Conservation (phyloP, 2,888 invertebrate species). For the Ochlodes sylvanus region DNA sequence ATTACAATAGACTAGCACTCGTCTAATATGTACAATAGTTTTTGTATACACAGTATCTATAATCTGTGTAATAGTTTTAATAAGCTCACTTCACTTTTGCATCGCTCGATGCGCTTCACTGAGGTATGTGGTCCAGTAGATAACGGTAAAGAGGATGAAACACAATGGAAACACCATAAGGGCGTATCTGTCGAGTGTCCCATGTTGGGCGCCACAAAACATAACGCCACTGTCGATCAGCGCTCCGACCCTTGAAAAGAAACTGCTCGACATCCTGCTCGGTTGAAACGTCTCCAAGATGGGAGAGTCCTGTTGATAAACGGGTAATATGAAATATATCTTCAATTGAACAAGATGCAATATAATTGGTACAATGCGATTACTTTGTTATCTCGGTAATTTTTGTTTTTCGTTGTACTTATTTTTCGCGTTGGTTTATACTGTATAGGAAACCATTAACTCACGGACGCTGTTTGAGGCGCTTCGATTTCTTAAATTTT, state of each 20-base stretch:
- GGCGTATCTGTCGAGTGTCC: constrained; percentile 85
- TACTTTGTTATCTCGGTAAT: neutral
- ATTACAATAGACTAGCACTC: constrained; percentile 71
- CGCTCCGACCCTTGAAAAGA: constrained; percentile 66
- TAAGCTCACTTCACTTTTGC: constrained; percentile 54
- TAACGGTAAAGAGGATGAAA: constrained; percentile 83
- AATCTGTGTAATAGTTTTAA: constrained; percentile 19
- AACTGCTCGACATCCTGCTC: constrained; percentile 57
- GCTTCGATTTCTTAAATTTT: no score
- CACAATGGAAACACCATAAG: constrained; percentile 86
- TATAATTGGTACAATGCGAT: neutral
- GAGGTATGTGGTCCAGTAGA: constrained; percentile 87
- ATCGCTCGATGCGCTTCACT: constrained; percentile 79
- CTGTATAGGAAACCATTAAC: no score
- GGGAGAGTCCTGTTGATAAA: constrained; percentile 70
- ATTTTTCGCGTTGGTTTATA: no score
- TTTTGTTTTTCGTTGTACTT: no score
- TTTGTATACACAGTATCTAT: constrained; percentile 43
- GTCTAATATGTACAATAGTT: constrained; percentile 70
- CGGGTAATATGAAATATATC: neutral
- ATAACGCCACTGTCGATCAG: constrained; percentile 82
- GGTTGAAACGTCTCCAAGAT: constrained; percentile 73
- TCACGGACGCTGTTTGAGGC: no score
- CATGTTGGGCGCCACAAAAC: constrained; percentile 87
- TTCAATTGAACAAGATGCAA: neutral